These are phyloP conservation scores for Dinoponera quadriceps DNA, from an alignment of 1,140 invertebrate species.

Conservation along the genomic window DNA sequence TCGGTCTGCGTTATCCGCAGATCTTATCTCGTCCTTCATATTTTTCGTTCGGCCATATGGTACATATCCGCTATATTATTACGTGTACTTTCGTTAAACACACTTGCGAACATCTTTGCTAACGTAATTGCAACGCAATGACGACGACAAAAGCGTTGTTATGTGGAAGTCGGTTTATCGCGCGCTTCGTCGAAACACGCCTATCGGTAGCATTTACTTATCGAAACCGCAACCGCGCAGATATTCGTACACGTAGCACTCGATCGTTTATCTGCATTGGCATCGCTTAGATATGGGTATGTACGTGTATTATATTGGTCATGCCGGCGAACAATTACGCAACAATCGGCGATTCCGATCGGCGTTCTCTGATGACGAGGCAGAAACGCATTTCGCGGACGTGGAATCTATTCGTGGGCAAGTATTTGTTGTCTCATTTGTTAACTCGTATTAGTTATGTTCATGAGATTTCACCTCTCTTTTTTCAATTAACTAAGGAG, in stretches of 20 bases:
- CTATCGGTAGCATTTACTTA: neutral
- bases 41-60: neutral
- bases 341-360: conserved; percentile 16
- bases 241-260: neutral
- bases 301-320: neutral
- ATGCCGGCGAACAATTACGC: conserved; percentile 16
- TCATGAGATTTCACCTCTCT: neutral
- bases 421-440: conserved; percentile 3
- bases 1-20: neutral
- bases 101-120: too few relatives aligned
- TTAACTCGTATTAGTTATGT: neutral
- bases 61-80: neutral
- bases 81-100: neutral
- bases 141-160: neutral
- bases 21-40: neutral
- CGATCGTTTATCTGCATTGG: conserved; percentile 1
- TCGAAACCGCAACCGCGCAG: neutral
- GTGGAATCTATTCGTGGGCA: conserved; percentile 5
- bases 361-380: conserved; percentile 32
- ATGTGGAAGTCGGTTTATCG: neutral
- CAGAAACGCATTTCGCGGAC: conserved; percentile 14
- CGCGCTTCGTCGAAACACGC: neutral
- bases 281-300: neutral
- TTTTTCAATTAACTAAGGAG: neutral
- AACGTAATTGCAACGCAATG: too few relatives aligned